Evolutionary conservation across 92 coral and sea anemone species (phyloP).

Genomic region (Palythoa heliodiscus): DNA sequence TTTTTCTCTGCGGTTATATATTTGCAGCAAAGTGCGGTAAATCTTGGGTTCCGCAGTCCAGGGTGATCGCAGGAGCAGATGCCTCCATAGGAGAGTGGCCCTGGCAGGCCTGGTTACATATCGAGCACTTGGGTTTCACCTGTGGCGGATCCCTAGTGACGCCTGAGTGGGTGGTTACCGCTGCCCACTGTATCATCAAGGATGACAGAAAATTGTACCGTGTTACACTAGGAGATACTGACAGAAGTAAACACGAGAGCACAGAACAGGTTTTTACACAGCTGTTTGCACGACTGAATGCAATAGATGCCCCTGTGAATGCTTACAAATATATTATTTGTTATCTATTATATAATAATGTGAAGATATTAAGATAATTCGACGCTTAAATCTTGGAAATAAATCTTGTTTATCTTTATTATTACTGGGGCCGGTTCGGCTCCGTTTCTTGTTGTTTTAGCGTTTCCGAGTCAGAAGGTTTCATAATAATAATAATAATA

Average conservation of each 20-base stretch:
- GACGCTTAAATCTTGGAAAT: too few relatives aligned
- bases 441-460: too few relatives aligned
- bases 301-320: too few relatives aligned
- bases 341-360: too few relatives aligned
- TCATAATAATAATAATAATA: not conserved
- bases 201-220: constrained; percentile 55
- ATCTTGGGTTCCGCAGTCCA: constrained; percentile 49
- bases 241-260: constrained; percentile 64
- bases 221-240: constrained; percentile 79
- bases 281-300: not conserved
- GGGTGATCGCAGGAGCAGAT: constrained; percentile 77
- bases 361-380: too few relatives aligned
- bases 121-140: constrained; percentile 53
- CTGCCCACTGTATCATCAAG: constrained; percentile 86
- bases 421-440: too few relatives aligned
- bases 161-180: constrained; percentile 92
- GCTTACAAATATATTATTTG: too few relatives aligned
- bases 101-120: constrained; percentile 75
- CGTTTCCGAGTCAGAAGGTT: too few relatives aligned
- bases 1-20: not conserved
- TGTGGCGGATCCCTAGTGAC: constrained; percentile 89
- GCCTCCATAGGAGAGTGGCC: constrained; percentile 89
- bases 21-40: constrained; percentile 65
- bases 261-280: constrained; percentile 57
- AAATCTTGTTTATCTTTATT: too few relatives aligned